Percentiles rank a stretch among this genome's conserved stretches.
Conservation (phyloP, 2,113 vertebrate species). For the chimpanzee (Pan troglodytes) region DNA sequence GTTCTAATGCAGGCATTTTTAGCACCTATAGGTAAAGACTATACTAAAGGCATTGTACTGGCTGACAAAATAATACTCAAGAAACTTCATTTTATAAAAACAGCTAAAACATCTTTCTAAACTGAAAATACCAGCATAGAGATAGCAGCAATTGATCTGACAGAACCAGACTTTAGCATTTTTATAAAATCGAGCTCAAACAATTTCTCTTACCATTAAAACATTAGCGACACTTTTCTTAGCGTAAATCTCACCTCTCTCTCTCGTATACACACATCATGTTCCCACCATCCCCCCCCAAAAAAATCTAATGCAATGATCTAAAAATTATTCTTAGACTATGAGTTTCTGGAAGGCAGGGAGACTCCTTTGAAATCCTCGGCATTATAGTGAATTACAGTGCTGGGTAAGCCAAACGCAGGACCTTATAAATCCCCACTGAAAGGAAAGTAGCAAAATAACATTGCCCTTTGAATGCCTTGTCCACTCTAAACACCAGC, state of each 20-base stretch:
- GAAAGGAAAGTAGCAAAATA: neutral
- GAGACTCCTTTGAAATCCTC: neutral
- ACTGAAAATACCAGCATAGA: conserved; percentile 12
- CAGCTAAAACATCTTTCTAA: neutral
- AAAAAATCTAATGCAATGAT: neutral
- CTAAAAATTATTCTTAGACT: neutral
- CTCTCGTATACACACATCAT: neutral
- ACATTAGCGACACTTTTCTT: neutral
- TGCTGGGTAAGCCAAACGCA: neutral
- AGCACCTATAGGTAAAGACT: neutral
- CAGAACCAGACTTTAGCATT: conserved; percentile 3
- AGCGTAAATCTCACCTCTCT: neutral
- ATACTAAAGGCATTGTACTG: neutral
- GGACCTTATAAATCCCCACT: neutral
- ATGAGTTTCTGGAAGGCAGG: neutral
- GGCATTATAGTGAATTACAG: neutral
- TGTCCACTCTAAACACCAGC: neutral
- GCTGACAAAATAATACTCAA: neutral
- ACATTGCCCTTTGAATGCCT: neutral
- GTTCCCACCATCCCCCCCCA: neutral
- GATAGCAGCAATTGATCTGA: neutral
- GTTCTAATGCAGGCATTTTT: neutral
- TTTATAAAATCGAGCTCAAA: neutral
- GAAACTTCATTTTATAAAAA: conserved; percentile 22
- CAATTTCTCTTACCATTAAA: neutral